Percentiles rank a stretch among this genome's conserved stretches.
Conservation (phyloP, 2,888 invertebrate species). For the Dynastes hyllus region DNA sequence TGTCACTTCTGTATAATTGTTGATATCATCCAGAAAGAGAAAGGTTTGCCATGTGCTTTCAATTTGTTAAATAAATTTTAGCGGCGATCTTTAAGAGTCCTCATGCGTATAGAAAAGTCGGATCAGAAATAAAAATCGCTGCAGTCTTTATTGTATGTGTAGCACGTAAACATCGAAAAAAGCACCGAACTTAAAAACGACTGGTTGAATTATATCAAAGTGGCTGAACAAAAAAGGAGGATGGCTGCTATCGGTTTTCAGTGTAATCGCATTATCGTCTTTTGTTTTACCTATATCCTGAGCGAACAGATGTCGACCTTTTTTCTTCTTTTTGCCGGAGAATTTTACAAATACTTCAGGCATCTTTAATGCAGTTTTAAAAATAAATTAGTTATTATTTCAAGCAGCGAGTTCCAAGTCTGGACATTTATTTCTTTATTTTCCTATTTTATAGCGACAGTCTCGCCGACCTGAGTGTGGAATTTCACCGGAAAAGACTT, state of each 20-base stretch:
- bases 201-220: constrained; percentile 45
- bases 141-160: constrained; percentile 35
- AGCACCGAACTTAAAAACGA: constrained; percentile 39
- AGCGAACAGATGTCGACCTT: constrained; percentile 24
- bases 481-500: constrained; percentile 50
- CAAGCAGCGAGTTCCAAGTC: constrained; percentile 40
- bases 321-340: constrained; percentile 42
- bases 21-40: too few relatives aligned
- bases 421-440: constrained; percentile 49
- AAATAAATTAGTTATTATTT: constrained; percentile 52
- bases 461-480: constrained; percentile 34
- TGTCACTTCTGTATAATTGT: too few relatives aligned
- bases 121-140: constrained; percentile 14
- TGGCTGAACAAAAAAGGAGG: constrained; percentile 38
- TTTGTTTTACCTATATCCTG: constrained; percentile 45
- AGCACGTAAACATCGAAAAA: constrained; percentile 39
- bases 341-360: constrained; percentile 49
- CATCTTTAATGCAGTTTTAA: constrained; percentile 48
- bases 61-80: not conserved
- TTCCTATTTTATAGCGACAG: constrained; percentile 47
- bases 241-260: constrained; percentile 40
- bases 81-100: constrained; percentile 3
- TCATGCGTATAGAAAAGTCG: not conserved
- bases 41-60: not conserved
- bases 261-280: constrained; percentile 45